Evolutionary conservation across 2,888 invertebrate species (phyloP).

Genomic region (Trissonchulus latispiculum): DNA sequence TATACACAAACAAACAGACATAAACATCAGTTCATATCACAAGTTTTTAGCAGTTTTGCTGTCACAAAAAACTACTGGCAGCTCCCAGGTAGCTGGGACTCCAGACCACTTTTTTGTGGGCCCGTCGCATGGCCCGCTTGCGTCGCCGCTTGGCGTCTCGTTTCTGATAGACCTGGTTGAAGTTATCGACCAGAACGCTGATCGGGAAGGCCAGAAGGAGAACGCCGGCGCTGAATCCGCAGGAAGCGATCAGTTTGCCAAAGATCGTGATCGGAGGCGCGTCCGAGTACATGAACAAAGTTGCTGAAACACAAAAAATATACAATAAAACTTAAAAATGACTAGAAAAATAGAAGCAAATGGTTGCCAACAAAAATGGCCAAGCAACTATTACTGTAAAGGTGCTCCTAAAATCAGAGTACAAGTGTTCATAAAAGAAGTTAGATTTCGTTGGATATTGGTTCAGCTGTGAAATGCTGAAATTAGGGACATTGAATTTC

Average conservation of each 20-base stretch:
- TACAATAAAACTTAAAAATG: too few relatives aligned
- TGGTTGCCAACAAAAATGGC: too few relatives aligned
- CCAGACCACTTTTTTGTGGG: background rate
- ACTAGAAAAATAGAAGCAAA: too few relatives aligned
- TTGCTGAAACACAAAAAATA: background rate
- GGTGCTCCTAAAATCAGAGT: too few relatives aligned
- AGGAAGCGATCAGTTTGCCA: constrained; percentile 12
- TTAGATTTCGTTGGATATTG: too few relatives aligned
- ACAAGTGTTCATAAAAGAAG: too few relatives aligned
- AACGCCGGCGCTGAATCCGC: constrained; percentile 14
- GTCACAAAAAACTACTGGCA: background rate
- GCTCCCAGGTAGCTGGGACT: background rate
- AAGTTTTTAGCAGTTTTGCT: too few relatives aligned
- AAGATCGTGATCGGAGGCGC: constrained; percentile 8
- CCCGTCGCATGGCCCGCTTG: background rate
- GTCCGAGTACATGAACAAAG: constrained; percentile 17
- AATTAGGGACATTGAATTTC: too few relatives aligned
- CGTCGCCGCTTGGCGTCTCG: background rate
- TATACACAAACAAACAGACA: too few relatives aligned
- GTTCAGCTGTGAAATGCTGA: too few relatives aligned
- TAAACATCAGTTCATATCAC: too few relatives aligned
- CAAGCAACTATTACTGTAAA: too few relatives aligned
- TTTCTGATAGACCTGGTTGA: constrained; percentile 9
- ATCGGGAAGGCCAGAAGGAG: constrained; percentile 16
- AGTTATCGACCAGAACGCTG: constrained; percentile 16